These are phyloP conservation scores for Zaprionus gabonicus DNA, from an alignment of 1,140 invertebrate species.

Conservation along the genomic window DNA sequence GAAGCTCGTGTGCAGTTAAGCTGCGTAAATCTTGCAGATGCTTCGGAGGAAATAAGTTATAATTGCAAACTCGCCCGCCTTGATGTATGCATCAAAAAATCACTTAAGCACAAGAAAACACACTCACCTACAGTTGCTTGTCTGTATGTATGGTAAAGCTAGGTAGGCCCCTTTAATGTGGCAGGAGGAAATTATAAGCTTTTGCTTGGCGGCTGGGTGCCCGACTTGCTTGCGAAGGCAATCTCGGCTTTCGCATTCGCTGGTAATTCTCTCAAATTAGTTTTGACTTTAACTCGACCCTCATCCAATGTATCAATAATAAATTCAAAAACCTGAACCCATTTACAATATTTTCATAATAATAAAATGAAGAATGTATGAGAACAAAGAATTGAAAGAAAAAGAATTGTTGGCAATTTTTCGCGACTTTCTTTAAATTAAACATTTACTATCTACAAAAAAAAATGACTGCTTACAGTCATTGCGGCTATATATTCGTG, in stretches of 20 bases:
- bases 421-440: background rate
- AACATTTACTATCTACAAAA: too few relatives aligned
- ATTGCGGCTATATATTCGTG: too few relatives aligned
- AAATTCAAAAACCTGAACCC: background rate
- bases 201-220: background rate
- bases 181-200: background rate
- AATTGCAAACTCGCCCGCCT: slow-evolving; percentile 39
- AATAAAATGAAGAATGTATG: too few relatives aligned
- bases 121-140: background rate
- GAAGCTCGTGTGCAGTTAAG: slow-evolving; percentile 27
- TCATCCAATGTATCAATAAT: background rate
- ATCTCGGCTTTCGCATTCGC: background rate
- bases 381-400: too few relatives aligned
- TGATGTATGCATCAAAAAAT: slow-evolving; percentile 43
- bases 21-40: slow-evolving; percentile 38
- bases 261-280: background rate
- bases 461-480: too few relatives aligned
- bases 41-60: slow-evolving; percentile 52
- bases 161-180: background rate
- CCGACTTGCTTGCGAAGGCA: background rate
- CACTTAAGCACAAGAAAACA: slow-evolving; percentile 4
- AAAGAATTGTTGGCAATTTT: background rate
- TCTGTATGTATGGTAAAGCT: background rate
- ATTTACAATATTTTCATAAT: background rate
- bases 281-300: background rate